A percentile compares a stretch with the other conserved stretches of the same genome.
Conservation (phyloP, 2,888 invertebrate genomes). For the Drosophila atripex region DNA sequence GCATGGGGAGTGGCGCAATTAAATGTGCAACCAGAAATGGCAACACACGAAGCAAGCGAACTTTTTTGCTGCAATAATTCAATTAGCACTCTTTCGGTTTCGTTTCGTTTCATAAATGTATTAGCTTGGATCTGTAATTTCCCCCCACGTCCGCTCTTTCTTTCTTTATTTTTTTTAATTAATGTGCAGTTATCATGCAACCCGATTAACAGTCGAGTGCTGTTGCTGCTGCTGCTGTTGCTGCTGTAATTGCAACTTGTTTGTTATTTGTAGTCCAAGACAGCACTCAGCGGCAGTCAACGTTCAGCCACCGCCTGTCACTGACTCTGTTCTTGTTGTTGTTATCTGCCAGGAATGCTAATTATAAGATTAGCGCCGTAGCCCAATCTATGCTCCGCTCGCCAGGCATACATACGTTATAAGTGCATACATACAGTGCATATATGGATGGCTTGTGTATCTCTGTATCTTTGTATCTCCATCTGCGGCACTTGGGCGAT, state of each 20-base stretch:
- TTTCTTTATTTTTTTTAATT: conserved; percentile 73
- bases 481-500: conserved; percentile 51
- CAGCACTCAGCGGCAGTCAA: conserved; percentile 31
- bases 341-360: conserved; percentile 80
- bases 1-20: conserved; percentile 49
- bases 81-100: conserved; percentile 75
- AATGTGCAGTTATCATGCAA: conserved; percentile 81
- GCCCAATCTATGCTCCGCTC: conserved; percentile 41
- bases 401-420: conserved; percentile 13
- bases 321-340: conserved; percentile 58
- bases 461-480: conserved; percentile 41
- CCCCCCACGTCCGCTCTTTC: conserved; percentile 39
- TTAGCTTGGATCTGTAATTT: conserved; percentile 67
- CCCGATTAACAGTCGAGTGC: conserved; percentile 72
- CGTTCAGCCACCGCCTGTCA: conserved; percentile 40
- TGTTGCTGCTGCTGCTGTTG: conserved; percentile 24
- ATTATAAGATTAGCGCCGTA: conserved; percentile 73
- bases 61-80: conserved; percentile 76
- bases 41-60: conserved; percentile 55
- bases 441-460: conserved; percentile 11
- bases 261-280: conserved; percentile 76
- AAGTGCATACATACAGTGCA: not conserved
- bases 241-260: conserved; percentile 71
- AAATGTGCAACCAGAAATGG: conserved; percentile 57
- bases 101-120: conserved; percentile 80